phyloP scores from a whole-genome alignment of 2,797 vertebrate genomes.

The Hyperoplus immaculatus region DNA sequence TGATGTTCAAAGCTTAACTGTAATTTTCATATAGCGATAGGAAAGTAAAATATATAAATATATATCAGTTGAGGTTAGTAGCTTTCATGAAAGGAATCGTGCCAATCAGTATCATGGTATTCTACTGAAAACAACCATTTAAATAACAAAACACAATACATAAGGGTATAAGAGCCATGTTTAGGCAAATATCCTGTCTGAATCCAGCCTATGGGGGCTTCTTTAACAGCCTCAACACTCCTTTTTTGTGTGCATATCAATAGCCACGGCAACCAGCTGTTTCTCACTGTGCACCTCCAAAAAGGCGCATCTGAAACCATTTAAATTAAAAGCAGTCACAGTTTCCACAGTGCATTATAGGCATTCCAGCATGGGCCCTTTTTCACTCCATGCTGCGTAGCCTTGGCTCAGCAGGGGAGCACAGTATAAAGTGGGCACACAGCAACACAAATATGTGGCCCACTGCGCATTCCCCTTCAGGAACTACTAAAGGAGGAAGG shows the following conservation, averaged over 20 bases:
- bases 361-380: constrained; percentile 80
- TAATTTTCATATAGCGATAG: constrained; percentile 60
- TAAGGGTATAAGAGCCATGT: constrained; percentile 37
- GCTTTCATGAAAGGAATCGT: constrained; percentile 33
- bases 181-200: constrained; percentile 46
- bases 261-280: constrained; percentile 82
- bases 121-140: constrained; percentile 60
- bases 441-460: constrained; percentile 79
- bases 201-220: constrained; percentile 54
- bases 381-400: constrained; percentile 75
- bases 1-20: constrained; percentile 61
- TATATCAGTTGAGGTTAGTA: constrained; percentile 31
- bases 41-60: constrained; percentile 31
- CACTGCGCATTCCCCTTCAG: constrained; percentile 64
- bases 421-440: constrained; percentile 79
- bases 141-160: constrained; percentile 59
- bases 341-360: constrained; percentile 84
- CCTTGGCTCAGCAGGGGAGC: constrained; percentile 76
- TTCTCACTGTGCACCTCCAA: constrained; percentile 78
- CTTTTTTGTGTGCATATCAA: constrained; percentile 79
- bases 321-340: constrained; percentile 87
- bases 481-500: constrained; percentile 54
- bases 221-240: constrained; percentile 67
- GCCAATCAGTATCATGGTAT: constrained; percentile 48
- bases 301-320: constrained; percentile 85